Conservation (phyloP, 1,140 invertebrate genomes). For the Penaeus chinensis region DNA sequence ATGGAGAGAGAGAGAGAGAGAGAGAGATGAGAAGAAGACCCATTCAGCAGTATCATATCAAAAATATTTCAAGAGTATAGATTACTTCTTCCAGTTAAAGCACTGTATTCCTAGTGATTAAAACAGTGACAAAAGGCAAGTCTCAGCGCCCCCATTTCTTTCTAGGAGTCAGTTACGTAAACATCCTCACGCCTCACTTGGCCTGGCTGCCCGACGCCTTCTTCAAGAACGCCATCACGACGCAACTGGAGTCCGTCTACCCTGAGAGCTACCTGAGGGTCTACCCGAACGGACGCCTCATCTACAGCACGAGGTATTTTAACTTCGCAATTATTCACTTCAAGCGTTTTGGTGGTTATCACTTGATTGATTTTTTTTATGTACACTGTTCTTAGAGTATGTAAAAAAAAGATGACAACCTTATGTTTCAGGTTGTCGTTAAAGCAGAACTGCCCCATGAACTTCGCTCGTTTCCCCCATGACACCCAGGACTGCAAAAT, state of each 20-base stretch:
- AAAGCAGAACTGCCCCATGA: slow-evolving; percentile 43
- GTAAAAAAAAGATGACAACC: neutral
- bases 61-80: no score
- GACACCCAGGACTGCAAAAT: slow-evolving; percentile 53
- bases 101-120: neutral
- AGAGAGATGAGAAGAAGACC: no score
- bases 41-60: no score
- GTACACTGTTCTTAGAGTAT: neutral
- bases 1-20: no score
- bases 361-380: neutral
- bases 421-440: slow-evolving; percentile 20
- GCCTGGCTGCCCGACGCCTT: slow-evolving; percentile 62
- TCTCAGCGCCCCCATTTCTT: neutral
- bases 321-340: neutral
- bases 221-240: slow-evolving; percentile 45
- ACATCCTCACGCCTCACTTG: neutral
- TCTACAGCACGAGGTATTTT: slow-evolving; percentile 47
- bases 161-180: slow-evolving; percentile 9
- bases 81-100: neutral
- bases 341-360: neutral
- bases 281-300: slow-evolving; percentile 26
- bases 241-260: slow-evolving; percentile 32
- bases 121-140: neutral
- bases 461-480: slow-evolving; percentile 49
- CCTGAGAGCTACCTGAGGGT: slow-evolving; percentile 40